phyloP scores from a whole-genome alignment of 2,888 invertebrate genomes.

The Caenorhabditis sp. region DNA sequence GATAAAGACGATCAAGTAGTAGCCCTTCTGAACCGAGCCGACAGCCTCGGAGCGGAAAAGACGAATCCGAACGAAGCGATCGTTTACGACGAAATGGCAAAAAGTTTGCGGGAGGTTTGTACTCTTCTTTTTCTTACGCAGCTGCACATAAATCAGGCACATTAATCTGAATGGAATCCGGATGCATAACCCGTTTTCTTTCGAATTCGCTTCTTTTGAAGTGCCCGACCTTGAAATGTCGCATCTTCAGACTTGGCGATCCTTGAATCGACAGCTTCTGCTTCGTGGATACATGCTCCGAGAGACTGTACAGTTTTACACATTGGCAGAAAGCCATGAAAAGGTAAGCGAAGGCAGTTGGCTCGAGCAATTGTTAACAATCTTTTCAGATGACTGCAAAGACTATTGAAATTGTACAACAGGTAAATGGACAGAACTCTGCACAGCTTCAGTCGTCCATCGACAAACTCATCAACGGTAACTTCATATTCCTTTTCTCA shows the following conservation, averaged over 20 bases:
- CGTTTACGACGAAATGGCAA: conserved; percentile 67
- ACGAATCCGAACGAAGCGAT: conserved; percentile 82
- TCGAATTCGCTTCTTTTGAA: conserved; percentile 5
- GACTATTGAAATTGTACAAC: conserved; percentile 46
- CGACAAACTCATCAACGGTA: conserved; percentile 52
- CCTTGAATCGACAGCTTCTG: conserved; percentile 87
- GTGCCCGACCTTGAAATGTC: conserved; percentile 19
- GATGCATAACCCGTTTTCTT: too few species aligned
- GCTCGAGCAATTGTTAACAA: background rate
- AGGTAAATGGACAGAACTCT: conserved; percentile 35
- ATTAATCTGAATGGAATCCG: conserved; percentile 36
- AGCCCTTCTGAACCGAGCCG: conserved; percentile 89
- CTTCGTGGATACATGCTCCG: conserved; percentile 87
- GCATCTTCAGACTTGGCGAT: conserved; percentile 84
- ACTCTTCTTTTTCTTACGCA: conserved; percentile 8
- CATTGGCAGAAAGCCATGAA: conserved; percentile 80
- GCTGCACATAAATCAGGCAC: conserved; percentile 46
- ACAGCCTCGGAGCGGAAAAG: conserved; percentile 85
- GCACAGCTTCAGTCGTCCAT: conserved; percentile 36
- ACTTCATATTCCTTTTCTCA: background rate
- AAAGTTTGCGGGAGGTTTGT: conserved; percentile 59
- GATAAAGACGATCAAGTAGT: conserved; percentile 91
- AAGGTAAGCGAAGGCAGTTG: conserved; percentile 80
- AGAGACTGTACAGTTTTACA: conserved; percentile 87
- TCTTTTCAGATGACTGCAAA: conserved; percentile 29